Base-by-base conservation (phyloP, 2,888 invertebrate species). In the Chelonus formosanus region DNA sequence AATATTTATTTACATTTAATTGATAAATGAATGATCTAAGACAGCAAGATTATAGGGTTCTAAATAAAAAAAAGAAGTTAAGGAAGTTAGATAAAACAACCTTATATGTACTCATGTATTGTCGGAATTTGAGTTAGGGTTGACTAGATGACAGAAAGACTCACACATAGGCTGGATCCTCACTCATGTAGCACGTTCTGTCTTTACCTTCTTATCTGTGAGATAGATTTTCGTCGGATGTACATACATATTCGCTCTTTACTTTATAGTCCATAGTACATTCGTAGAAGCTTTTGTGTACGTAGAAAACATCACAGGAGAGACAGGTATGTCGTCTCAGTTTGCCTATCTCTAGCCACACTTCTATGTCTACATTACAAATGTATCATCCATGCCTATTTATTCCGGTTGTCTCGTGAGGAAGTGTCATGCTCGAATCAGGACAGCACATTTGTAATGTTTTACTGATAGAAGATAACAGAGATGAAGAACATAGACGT, bases 71-170 rank as follows among this genome's bases (percentile, higher is more conserved):
- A 48, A 48, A 20, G 10, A 5, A 31, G 31, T 48, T 48, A 48
- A 6, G 36, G 45, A 35, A 54, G 36, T 6, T 6, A 6, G 47
- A 31, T 36, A 4, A 6, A 32, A 48, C 43, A 32, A 73, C 74
- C 72, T 74, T 74, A 73, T 65, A 74, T 20, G 20, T 20, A 20
- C 2, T 20, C 20, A 20, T 20, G 20, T 20, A 78, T 80, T 76
- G 78, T 76, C 68, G 67, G 74, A 61, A 72, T 71, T 79, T 81
- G 81, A 81, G 81, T 80, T 76, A 75, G 80, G 78, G 76, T 75
- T 78, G 77, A 76, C 75, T 75, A 73, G 75, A 71, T 75, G 79
- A 79, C 78, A 80, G 75, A 70, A 67, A 70, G 67, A 67, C 44
- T 45, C 34, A 52, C 52, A 52, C 8, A 71, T 64, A 70, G 67